Evolutionary conservation across 2,888 invertebrate genomes (phyloP).

Genomic region (Alloplasta piceator): DNA sequence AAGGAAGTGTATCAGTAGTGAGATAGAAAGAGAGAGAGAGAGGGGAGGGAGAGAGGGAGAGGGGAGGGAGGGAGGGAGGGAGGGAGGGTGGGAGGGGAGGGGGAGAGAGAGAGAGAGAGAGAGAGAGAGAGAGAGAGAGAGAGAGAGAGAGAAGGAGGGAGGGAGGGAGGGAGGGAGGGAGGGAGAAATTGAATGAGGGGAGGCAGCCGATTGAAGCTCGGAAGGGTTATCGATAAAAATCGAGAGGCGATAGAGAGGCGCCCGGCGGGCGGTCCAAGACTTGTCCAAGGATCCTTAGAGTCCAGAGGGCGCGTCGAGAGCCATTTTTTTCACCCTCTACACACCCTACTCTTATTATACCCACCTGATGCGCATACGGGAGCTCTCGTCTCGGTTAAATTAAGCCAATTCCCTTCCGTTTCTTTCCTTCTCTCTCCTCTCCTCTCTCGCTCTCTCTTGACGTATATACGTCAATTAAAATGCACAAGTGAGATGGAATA

Average conservation of each 20-base stretch:
- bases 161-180: slow-evolving; percentile 4
- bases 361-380: slow-evolving; percentile 61
- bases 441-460: slow-evolving; percentile 17
- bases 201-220: slow-evolving; percentile 23
- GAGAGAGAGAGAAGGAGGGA: not conserved
- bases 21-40: not conserved
- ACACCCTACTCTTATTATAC: slow-evolving; percentile 67
- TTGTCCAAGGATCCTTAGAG: slow-evolving; percentile 30
- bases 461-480: slow-evolving; percentile 55
- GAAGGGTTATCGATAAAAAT: slow-evolving; percentile 67
- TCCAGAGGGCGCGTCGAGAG: slow-evolving; percentile 51
- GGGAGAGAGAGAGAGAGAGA: not conserved
- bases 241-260: slow-evolving; percentile 48
- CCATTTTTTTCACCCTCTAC: slow-evolving; percentile 38
- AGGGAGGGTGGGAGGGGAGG: too few species aligned
- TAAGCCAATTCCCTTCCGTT: slow-evolving; percentile 56
- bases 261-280: slow-evolving; percentile 53
- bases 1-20: slow-evolving; percentile 16
- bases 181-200: slow-evolving; percentile 13
- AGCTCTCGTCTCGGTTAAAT: slow-evolving; percentile 63
- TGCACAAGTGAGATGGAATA: slow-evolving; percentile 27
- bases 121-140: not conserved
- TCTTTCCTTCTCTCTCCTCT: slow-evolving; percentile 14
- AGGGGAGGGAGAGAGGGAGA: not conserved
- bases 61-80: not conserved